phyloP scores from a whole-genome alignment of 2,797 vertebrate genomes.

The Acrossocheilus fasciatus region DNA sequence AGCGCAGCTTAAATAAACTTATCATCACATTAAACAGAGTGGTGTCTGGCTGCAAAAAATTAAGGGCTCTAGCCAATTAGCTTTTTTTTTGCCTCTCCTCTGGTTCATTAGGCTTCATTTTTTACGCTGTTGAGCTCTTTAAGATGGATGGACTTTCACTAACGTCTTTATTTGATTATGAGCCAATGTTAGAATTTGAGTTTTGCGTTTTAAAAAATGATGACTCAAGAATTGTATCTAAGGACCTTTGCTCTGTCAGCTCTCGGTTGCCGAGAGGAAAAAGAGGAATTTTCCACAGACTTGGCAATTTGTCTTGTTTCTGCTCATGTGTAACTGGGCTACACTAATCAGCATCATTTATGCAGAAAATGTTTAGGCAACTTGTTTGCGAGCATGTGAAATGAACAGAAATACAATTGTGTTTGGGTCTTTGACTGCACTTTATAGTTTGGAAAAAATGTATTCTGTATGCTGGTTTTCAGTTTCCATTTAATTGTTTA shows the following conservation, averaged over 20 bases:
- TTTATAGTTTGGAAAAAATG: background rate
- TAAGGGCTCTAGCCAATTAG: constrained; percentile 16
- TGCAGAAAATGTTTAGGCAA: constrained; percentile 62
- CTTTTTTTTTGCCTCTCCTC: constrained; percentile 8
- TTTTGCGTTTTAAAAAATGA: constrained; percentile 47
- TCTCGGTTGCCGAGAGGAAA: constrained; percentile 37
- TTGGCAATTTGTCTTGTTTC: constrained; percentile 55
- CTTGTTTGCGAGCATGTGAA: constrained; percentile 45
- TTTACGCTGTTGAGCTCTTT: constrained; percentile 13
- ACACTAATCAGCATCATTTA: constrained; percentile 62
- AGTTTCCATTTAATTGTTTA: background rate
- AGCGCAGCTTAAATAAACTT: constrained; percentile 40
- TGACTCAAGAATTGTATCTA: constrained; percentile 49
- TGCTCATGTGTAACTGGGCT: constrained; percentile 61
- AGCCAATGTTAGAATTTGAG: constrained; percentile 44
- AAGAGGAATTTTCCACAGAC: constrained; percentile 46
- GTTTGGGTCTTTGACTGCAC: background rate
- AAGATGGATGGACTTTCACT: constrained; percentile 41
- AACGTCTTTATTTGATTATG: constrained; percentile 40
- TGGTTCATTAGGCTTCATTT: constrained; percentile 52
- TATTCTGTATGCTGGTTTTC: background rate
- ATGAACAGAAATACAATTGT: constrained; percentile 22
- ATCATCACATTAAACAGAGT: constrained; percentile 45
- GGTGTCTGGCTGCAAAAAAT: constrained; percentile 24
- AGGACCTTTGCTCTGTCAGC: constrained; percentile 58